Percentiles rank a stretch among this genome's conserved stretches.
phyloP scores from a whole-genome alignment of 1,140 invertebrate species.

The Drosophila rhopaloa region DNA sequence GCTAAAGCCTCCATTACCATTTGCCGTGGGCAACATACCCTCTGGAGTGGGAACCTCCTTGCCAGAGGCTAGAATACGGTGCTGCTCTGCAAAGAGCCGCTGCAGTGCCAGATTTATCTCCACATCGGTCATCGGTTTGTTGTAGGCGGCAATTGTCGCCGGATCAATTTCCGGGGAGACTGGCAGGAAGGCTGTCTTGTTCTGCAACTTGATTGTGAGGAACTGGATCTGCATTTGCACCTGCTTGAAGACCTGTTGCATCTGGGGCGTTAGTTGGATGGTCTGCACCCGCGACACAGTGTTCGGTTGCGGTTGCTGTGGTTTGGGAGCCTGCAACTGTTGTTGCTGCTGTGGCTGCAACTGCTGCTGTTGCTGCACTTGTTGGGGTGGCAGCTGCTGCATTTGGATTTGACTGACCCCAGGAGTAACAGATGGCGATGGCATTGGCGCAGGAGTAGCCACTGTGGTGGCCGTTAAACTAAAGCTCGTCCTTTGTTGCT shows the following conservation, averaged over 20 bases:
- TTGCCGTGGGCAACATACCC: slow-evolving; percentile 62
- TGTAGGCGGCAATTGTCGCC: slow-evolving; percentile 66
- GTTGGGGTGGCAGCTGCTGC: slow-evolving; percentile 16
- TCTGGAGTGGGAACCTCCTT: slow-evolving; percentile 87
- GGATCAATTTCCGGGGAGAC: slow-evolving; percentile 72
- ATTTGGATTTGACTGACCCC: slow-evolving; percentile 46
- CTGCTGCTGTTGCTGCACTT: slow-evolving; percentile 48
- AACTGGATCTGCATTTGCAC: slow-evolving; percentile 87
- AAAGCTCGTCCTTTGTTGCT: slow-evolving; percentile 51
- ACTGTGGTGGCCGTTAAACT: slow-evolving; percentile 42
- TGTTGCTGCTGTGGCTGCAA: slow-evolving; percentile 64
- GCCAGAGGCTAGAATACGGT: slow-evolving; percentile 87
- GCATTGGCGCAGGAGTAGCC: slow-evolving; percentile 14
- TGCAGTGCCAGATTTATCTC: slow-evolving; percentile 86
- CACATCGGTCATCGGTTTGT: slow-evolving; percentile 81
- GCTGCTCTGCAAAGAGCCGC: slow-evolving; percentile 86
- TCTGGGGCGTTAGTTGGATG: slow-evolving; percentile 87
- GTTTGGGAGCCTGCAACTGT: slow-evolving; percentile 33
- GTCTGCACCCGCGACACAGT: slow-evolving; percentile 86
- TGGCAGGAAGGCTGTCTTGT: slow-evolving; percentile 66
- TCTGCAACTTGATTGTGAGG: slow-evolving; percentile 85
- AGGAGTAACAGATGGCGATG: slow-evolving; percentile 23
- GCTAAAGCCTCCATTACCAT: slow-evolving; percentile 53
- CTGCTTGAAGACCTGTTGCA: slow-evolving; percentile 87
- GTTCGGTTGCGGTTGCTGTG: slow-evolving; percentile 55